phyloP scores from a whole-genome alignment of 64 coral and sea anemone species.

The Montipora foliosa region DNA sequence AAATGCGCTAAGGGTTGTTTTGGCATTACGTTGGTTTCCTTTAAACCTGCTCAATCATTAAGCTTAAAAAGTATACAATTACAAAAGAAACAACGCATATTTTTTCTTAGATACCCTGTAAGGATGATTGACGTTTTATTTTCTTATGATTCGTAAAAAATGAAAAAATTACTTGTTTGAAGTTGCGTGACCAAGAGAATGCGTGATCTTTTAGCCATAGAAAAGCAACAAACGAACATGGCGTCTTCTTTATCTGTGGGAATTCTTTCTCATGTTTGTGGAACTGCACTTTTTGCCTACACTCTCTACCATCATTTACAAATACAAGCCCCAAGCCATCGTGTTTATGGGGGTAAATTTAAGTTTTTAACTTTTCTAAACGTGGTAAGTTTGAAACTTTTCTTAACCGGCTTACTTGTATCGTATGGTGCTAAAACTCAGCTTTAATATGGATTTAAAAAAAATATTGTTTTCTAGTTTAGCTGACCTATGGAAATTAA shows the following conservation, averaged over 20 bases:
- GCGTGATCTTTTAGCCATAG: too few species aligned
- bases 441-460: too few species aligned
- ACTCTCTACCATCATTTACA: not conserved
- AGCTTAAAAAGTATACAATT: too few species aligned
- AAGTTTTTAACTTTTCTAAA: constrained; percentile 65
- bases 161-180: not conserved
- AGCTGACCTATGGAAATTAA: too few species aligned
- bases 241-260: not conserved
- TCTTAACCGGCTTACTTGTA: not conserved
- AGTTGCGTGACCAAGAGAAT: not conserved
- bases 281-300: not conserved
- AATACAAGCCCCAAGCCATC: not conserved
- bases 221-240: not conserved
- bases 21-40: too few species aligned
- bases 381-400: constrained; percentile 43
- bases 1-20: too few species aligned
- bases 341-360: constrained; percentile 53
- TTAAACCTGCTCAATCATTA: too few species aligned
- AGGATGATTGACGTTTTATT: too few species aligned
- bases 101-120: too few species aligned
- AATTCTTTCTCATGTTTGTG: not conserved
- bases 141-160: too few species aligned
- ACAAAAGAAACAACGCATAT: too few species aligned
- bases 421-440: not conserved
- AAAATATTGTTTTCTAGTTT: too few species aligned